phyloP scores from a whole-genome alignment of 1,140 invertebrate genomes.

The Drosophila bocki region DNA sequence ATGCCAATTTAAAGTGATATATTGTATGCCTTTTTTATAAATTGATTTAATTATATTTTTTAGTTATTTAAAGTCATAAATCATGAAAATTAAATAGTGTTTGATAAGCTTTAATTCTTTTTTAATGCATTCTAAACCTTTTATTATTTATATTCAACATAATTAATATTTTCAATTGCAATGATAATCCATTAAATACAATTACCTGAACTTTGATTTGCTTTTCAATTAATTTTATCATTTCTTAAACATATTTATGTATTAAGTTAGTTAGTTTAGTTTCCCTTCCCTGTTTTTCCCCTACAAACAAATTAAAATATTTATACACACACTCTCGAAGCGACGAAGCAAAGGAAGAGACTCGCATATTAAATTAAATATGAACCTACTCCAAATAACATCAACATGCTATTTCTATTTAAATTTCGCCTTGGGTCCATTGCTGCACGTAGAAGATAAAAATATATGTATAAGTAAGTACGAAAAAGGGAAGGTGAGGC shows the following conservation, averaged over 20 bases:
- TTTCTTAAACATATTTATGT: slow-evolving; percentile 4
- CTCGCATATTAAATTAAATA: slow-evolving; percentile 78
- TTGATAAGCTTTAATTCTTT: neutral
- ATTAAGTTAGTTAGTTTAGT: slow-evolving; percentile 3
- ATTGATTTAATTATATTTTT: neutral
- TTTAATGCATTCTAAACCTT: too few relatives aligned
- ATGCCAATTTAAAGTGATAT: neutral
- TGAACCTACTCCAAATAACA: slow-evolving; percentile 78
- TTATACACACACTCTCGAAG: slow-evolving; percentile 34
- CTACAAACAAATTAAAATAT: slow-evolving; percentile 67
- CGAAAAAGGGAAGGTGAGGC: slow-evolving; percentile 14
- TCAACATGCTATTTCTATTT: slow-evolving; percentile 81
- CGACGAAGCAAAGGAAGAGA: slow-evolving; percentile 11
- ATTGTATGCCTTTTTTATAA: neutral
- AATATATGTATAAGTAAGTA: slow-evolving; percentile 52
- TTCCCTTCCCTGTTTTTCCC: neutral
- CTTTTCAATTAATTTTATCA: neutral
- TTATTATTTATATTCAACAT: too few relatives aligned
- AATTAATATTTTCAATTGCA: too few relatives aligned
- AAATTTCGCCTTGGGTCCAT: slow-evolving; percentile 72
- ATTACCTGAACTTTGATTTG: neutral
- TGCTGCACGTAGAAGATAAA: slow-evolving; percentile 78
- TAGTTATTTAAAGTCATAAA: neutral
- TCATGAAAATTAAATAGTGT: neutral
- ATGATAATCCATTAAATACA: neutral